Evolutionary conservation across 2,113 vertebrate species (phyloP).

Genomic region (Puffinus mauretanicus): DNA sequence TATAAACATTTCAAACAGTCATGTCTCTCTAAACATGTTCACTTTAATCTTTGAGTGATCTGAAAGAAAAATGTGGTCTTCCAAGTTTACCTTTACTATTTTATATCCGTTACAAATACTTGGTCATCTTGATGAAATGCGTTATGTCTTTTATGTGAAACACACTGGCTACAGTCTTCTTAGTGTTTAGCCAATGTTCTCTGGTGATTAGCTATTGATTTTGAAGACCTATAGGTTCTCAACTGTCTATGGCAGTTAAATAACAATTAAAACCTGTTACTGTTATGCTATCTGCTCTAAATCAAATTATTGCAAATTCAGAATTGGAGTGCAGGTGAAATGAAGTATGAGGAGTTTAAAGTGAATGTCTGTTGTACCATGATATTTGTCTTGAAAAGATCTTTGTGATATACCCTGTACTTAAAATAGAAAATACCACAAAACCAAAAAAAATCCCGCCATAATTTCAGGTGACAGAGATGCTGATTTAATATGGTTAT

Average conservation of each 20-base stretch:
- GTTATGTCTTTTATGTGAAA: neutral
- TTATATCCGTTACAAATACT: neutral
- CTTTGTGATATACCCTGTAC: neutral
- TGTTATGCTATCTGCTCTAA: neutral
- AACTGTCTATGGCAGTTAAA: neutral
- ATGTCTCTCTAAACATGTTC: constrained; percentile 65
- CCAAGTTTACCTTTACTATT: constrained; percentile 36
- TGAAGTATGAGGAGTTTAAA: neutral
- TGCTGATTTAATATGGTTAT: neutral
- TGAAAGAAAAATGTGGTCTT: constrained; percentile 51
- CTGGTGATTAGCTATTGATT: neutral
- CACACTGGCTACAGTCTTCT: neutral
- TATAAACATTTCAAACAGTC: constrained; percentile 73
- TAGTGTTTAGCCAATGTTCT: neutral
- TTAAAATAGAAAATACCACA: neutral
- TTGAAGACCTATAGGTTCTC: neutral
- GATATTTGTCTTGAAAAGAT: neutral
- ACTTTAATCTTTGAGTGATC: constrained; percentile 64
- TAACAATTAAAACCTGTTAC: neutral
- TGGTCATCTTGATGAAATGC: constrained; percentile 10
- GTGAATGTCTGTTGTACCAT: neutral
- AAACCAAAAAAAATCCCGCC: neutral
- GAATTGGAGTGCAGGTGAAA: neutral
- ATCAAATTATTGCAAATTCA: neutral
- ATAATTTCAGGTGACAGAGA: neutral